Evolutionary conservation across 2,113 vertebrate genomes (phyloP).

Genomic region (Balaenoptera acutorostrata): DNA sequence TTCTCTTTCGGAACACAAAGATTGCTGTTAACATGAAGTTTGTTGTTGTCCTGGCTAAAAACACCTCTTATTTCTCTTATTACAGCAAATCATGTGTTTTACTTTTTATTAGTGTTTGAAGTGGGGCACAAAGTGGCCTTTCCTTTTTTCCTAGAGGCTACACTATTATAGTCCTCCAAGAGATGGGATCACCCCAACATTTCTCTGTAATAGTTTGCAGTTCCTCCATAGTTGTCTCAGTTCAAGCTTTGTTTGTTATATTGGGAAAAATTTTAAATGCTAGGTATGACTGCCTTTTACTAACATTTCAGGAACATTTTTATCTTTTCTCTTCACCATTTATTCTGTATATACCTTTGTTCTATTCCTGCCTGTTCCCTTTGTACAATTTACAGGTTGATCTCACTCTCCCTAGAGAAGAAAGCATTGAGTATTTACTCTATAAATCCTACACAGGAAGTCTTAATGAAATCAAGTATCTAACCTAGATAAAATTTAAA

Average conservation of each 20-base stretch:
- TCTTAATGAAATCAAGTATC: not conserved
- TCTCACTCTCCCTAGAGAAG: not conserved
- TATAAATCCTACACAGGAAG: not conserved
- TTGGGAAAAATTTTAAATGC: not conserved
- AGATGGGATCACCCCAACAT: not conserved
- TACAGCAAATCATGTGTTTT: not conserved
- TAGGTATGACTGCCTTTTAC: not conserved
- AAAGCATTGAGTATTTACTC: not conserved
- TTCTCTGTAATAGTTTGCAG: not conserved
- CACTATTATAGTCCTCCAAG: not conserved
- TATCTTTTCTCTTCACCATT: not conserved
- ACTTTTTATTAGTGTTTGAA: not conserved
- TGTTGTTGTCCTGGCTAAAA: not conserved
- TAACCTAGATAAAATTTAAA: slow-evolving; percentile 17
- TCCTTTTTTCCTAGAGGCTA: not conserved
- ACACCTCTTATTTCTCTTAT: not conserved
- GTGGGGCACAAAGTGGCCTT: not conserved
- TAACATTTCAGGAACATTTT: not conserved
- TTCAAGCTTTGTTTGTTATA: not conserved
- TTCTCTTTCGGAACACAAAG: not conserved
- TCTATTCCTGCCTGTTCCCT: not conserved
- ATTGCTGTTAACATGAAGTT: not conserved
- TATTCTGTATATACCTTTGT: not conserved
- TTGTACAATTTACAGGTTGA: not conserved
- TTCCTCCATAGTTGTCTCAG: not conserved